Conservation (phyloP, 2,888 invertebrate genomes). For the Iphiclides podalirius region DNA sequence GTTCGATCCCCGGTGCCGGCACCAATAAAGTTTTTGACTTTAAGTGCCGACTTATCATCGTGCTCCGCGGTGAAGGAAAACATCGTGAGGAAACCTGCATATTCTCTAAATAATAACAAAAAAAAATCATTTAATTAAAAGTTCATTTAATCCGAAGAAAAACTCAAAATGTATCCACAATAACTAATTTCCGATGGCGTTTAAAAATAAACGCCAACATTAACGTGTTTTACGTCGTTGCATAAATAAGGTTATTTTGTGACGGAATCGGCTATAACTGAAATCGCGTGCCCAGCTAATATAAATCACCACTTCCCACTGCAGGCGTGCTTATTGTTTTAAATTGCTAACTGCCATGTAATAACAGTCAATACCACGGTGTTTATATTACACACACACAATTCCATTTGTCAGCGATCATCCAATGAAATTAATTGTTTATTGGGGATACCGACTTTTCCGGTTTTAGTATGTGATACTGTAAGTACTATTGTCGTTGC, state of each 20-base stretch:
- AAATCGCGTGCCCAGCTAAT: slow-evolving; percentile 14
- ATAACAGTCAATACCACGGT: neutral
- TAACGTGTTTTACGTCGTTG: slow-evolving; percentile 7
- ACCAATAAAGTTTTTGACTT: no score
- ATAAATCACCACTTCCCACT: slow-evolving; percentile 17
- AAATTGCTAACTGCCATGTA: slow-evolving; percentile 19
- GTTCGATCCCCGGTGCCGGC: no score
- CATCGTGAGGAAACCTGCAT: no score
- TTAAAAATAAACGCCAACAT: slow-evolving; percentile 2
- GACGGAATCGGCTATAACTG: slow-evolving; percentile 15
- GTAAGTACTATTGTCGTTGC: no score
- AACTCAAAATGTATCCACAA: neutral
- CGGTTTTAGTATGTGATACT: no score
- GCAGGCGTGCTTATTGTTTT: slow-evolving; percentile 19
- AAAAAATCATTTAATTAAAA: no score
- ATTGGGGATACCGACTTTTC: no score
- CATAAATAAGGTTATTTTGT: slow-evolving; percentile 19
- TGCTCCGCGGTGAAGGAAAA: no score
- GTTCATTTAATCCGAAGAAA: neutral
- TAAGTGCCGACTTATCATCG: no score
- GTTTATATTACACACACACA: neutral
- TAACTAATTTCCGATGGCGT: neutral
- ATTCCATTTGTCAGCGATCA: no score
- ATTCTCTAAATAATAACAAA: no score
- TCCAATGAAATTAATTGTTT: no score